Base-by-base conservation (phyloP, 2,113 vertebrate species). In the Ahaetulla prasina region DNA sequence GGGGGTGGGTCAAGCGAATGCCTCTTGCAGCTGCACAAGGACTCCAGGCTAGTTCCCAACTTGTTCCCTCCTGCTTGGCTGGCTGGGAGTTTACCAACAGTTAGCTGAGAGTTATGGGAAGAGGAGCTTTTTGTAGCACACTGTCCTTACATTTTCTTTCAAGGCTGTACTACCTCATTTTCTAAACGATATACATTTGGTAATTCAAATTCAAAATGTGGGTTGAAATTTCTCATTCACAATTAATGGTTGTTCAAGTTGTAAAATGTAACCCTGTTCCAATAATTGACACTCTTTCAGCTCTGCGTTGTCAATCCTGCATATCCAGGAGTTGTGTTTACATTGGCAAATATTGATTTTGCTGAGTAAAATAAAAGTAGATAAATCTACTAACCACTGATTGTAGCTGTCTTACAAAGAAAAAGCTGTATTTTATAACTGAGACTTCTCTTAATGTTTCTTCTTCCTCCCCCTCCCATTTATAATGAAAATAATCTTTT, bases 401-500 rank as follows among this genome's bases (percentile, higher is more conserved):
- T 93, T 60, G 92, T 0, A 0, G 91, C 22, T 96, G 94, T 93
- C 92, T 94, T 92, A 93, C 30, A 55, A 63, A 92, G 30, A 39
- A 49, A 94, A 96, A 96, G 95, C 94, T 93, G 95, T 93, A 94
- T 89, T 96, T 91, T 95, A 22, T 94, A 95, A 93, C 93, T 93
- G 52, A 8, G 52, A 93, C 30, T 89, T 49, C 1, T 57, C 2
- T 88, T 80, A 43, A 9, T 22, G 18, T 39, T 80, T 80, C 35
- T 25, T 94, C 94, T 95, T 23, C 43, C 95, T 93, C 60, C 57
- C 88, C 87, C 9, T 74, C 84, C 18, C 35, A 80, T 85, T 55
- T 55, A 55, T 9, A 55, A n/a, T 55, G 80, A 22, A 60, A 87
- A 60, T 4, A 63, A 52, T 22, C 35, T 50, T 68, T 88, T 92